Base-by-base conservation (phyloP, 2,888 invertebrate genomes). In the Acleris laterana region DNA sequence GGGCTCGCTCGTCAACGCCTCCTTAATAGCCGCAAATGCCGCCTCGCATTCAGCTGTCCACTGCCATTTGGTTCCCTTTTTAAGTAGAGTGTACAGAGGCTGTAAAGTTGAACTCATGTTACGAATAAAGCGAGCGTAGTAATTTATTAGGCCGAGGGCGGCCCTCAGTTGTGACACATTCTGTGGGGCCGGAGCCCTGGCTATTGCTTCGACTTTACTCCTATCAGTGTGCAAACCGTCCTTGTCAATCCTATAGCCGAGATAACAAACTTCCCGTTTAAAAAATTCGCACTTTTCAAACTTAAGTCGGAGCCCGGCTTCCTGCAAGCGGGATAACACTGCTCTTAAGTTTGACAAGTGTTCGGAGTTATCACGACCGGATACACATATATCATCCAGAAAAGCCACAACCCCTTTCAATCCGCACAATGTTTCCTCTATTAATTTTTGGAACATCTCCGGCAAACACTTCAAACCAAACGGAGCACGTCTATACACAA, bases 381-480 rank as follows among this genome's bases (percentile, higher is more conserved):
- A 70, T 9, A 70, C 62, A 53, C 70, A 71, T 19, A 70, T 72
- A 51, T 74, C 71, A 42, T 72, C 74, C 5, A 55, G 22, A 59
- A 71, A 74, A 0, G 58, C 70, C 13, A 42, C 42, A 42, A 42
- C 42, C 52, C 70, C 19, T 68, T 69, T 1, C 50, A 63, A 42
- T 16, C 20, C 63, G 58, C 11, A 73, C 13, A 9, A 16, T 11
- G 42, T 42, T 42, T 42, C 42, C 17, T 48, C 52, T n/a, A 52
- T 28, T 6, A 52, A 1, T 16, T 52, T 52, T n/a, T 52, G 52
- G 25, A 50, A 50, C 6, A 13, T 50, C 22, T 50, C 50, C 1
- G 73, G 72, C 46, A 73, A 53, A 17, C 72, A 72, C 22, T 70
- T 72, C 5, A 70, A 44, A 62, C 71, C 71, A 28, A 70, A 72